Evolutionary conservation across 2,888 invertebrate species (phyloP), one percentile per base, ranked within the genome.

Genomic region (Choreutis nemorana): DNA sequence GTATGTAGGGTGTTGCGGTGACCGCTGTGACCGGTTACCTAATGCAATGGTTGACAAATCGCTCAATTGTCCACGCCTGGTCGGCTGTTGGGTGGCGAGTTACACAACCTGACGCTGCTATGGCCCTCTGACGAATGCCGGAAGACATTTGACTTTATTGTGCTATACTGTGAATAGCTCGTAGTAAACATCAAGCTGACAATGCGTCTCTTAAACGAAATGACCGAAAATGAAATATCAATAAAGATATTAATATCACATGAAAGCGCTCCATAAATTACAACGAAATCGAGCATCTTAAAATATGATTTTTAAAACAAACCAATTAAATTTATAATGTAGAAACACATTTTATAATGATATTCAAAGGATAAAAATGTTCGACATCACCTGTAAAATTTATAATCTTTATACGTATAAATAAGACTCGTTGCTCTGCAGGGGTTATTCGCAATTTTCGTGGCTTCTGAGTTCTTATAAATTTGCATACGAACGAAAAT

Each of bases 41-140:
- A 63, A 67, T 60, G 62, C 64, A 57, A 57, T 52, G 48, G 65
- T 71, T 75, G 77, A 77, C 75, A 77, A 77, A 77, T 75, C 67
- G 73, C 68, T 75, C 72, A 75, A 77, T 75, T 77, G 75, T 73
- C 61, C 60, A 44, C 44, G 53, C 54, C 50, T 44, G 55, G 59
- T 50, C 50, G 58, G 50, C 58, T 50, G 58, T 53, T 64, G 65
- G 65, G 65, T 66, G 64, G 66, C 59, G 48, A 43, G 59, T 70
- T 65, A 64, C 48, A 50, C 58, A 66, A 72, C 59, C 45, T 45
- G 54, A 55, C 48, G 52, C 54, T 43, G 54, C 54, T 57, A 45
- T 44, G 44, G 55, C 48, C 50, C 54, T 54, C 56, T 66, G 59
- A 63, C 55, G 62, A 55, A 58, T 71, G 70, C 73, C 73, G 73